phyloP scores from a whole-genome alignment of 23 tunicate genomes.

The Ciona savignyi region DNA sequence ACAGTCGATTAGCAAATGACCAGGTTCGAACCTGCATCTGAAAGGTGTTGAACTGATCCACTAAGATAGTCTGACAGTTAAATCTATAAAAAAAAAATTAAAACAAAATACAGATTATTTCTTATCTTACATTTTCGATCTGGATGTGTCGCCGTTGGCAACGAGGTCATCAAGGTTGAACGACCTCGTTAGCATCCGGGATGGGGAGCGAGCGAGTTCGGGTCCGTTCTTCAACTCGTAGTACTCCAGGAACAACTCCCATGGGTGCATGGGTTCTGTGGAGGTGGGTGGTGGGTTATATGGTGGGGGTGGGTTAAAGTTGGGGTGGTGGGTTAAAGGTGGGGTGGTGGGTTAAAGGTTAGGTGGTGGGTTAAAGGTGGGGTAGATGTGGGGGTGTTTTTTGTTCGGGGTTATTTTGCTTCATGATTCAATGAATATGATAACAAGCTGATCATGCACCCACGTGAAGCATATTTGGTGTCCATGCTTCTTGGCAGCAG shows the following conservation, averaged over 20 bases:
- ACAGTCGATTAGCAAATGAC: too few species aligned
- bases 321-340: too few species aligned
- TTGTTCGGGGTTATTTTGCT: too few species aligned
- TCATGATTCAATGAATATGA: too few species aligned
- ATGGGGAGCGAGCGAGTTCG: slow-evolving; percentile 57
- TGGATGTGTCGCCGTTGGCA: slow-evolving; percentile 29
- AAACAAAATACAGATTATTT: not conserved
- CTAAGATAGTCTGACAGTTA: too few species aligned
- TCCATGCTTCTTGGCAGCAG: slow-evolving; percentile 61
- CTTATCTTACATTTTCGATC: slow-evolving; percentile 15
- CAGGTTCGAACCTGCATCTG: too few species aligned
- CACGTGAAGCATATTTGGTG: slow-evolving; percentile 43
- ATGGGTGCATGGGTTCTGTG: slow-evolving; percentile 72
- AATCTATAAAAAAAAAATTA: not conserved
- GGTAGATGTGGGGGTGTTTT: too few species aligned
- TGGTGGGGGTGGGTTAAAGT: too few species aligned
- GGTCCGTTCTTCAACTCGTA: slow-evolving; percentile 75
- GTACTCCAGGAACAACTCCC: slow-evolving; percentile 86
- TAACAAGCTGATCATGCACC: not conserved
- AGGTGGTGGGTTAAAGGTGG: too few species aligned
- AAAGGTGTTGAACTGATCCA: too few species aligned
- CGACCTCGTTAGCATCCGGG: slow-evolving; percentile 73
- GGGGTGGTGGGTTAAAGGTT: too few species aligned
- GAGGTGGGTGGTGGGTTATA: too few species aligned
- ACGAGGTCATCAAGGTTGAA: slow-evolving; percentile 76